Conservation (phyloP, 2,797 vertebrate species). For the Chromobotia macracanthus region DNA sequence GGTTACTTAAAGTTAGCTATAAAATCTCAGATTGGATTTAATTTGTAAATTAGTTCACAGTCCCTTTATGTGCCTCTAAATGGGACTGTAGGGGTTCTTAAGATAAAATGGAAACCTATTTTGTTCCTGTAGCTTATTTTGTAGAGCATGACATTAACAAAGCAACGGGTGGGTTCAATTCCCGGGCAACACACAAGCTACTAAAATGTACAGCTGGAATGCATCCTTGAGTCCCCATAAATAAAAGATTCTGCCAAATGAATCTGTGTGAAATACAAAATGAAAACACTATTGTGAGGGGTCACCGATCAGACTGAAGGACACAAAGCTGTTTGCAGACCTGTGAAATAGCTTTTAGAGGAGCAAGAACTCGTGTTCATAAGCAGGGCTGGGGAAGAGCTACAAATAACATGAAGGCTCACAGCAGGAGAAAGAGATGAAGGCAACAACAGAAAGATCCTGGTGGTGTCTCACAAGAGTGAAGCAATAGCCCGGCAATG, state of each 20-base stretch:
- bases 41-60: neutral
- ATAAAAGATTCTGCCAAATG: neutral
- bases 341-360: neutral
- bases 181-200: neutral
- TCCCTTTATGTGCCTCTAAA: too few species aligned
- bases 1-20: neutral
- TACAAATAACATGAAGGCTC: slow-evolving; percentile 30
- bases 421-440: neutral
- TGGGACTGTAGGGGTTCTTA: too few species aligned
- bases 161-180: neutral
- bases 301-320: neutral
- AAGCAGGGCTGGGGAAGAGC: neutral
- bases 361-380: neutral
- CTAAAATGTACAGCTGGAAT: neutral
- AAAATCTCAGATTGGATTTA: neutral
- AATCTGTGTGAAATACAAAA: neutral
- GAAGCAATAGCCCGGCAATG: slow-evolving; percentile 13
- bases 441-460: slow-evolving; percentile 23
- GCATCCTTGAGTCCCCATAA: neutral
- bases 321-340: neutral
- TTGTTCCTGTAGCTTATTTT: neutral
- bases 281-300: neutral
- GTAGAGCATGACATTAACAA: neutral
- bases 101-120: too few species aligned
- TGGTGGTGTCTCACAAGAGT: neutral